Conservation (phyloP, 1,140 invertebrate genomes). For the Trichonephila clavipes region DNA sequence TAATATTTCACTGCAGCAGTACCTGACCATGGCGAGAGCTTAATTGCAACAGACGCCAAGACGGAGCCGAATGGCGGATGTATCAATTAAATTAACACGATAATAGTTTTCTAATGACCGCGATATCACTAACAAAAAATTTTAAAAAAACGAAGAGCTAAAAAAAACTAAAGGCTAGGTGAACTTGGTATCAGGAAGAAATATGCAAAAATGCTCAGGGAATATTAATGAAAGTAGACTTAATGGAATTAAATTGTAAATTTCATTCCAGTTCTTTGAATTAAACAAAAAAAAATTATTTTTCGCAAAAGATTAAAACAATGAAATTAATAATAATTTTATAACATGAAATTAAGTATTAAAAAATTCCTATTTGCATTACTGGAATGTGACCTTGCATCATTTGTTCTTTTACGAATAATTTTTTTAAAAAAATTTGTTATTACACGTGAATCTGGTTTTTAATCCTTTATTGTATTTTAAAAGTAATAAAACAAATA, state of each 20-base stretch:
- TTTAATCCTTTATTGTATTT: too few species aligned
- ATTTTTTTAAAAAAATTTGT: too few species aligned
- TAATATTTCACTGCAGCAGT: not conserved
- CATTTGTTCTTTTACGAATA: too few species aligned
- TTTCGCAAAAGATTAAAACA: too few species aligned
- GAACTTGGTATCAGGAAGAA: not conserved
- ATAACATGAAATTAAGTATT: too few species aligned
- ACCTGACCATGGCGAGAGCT: not conserved
- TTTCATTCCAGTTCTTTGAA: not conserved
- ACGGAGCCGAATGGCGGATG: slow-evolving; percentile 6
- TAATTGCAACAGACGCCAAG: not conserved
- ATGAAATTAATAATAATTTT: too few species aligned
- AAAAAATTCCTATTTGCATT: too few species aligned
- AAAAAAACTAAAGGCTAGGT: not conserved
- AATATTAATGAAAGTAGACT: not conserved
- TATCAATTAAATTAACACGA: not conserved
- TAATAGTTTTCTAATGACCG: not conserved
- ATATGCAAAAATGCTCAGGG: not conserved
- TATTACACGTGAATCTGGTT: too few species aligned
- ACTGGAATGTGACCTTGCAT: too few species aligned
- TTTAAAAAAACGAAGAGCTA: not conserved
- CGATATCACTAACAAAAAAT: not conserved
- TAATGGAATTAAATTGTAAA: slow-evolving; percentile 9
- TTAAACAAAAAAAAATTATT: too few species aligned
- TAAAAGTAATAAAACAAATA: too few species aligned